phyloP scores from a whole-genome alignment of 2,797 vertebrate species.

The Tinamus major region DNA sequence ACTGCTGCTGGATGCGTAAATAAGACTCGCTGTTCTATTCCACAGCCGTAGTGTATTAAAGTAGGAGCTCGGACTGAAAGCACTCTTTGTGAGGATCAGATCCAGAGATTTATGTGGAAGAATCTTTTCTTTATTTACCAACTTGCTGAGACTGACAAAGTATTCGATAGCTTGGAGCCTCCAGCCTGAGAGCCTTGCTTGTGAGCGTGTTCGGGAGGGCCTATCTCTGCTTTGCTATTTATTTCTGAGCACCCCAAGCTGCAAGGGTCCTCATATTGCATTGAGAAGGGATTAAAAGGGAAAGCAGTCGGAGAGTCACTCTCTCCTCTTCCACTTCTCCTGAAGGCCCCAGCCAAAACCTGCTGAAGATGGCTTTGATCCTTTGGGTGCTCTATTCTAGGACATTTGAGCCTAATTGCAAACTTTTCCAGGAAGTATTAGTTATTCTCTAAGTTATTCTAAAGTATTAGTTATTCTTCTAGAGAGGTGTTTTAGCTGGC shows the following conservation, averaged over 20 bases:
- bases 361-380: background rate
- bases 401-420: background rate
- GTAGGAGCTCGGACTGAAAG: conserved; percentile 36
- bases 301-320: background rate
- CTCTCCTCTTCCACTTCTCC: background rate
- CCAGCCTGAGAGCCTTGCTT: background rate
- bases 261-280: background rate
- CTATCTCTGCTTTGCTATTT: background rate
- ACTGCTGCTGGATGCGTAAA: conserved; percentile 39
- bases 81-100: conserved; percentile 38
- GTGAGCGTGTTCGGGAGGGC: background rate
- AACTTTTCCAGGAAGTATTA: background rate
- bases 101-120: conserved; percentile 50
- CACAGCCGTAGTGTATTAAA: background rate
- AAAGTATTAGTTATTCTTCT: conserved; percentile 13
- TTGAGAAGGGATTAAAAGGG: background rate
- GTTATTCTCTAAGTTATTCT: background rate
- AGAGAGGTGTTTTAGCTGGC: conserved; percentile 25
- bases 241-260: background rate
- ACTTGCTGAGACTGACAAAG: conserved; percentile 20
- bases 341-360: background rate
- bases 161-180: background rate
- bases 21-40: conserved; percentile 36
- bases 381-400: background rate
- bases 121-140: conserved; percentile 39